A percentile compares a stretch with the other conserved stretches of the same genome.
phyloP scores from a whole-genome alignment of 2,113 vertebrate species.

The Oriolus oriolus region DNA sequence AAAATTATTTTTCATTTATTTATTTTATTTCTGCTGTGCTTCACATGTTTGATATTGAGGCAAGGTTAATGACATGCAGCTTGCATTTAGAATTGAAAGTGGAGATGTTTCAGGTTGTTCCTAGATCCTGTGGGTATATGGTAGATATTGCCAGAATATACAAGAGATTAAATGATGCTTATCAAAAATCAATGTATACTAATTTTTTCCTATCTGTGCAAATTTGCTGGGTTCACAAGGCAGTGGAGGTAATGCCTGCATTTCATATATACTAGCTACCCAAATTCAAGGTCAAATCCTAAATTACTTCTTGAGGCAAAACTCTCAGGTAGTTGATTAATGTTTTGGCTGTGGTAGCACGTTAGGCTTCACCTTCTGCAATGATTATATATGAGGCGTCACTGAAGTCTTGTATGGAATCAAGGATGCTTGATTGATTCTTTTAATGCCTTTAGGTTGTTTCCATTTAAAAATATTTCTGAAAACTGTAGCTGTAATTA shows the following conservation, averaged over 20 bases:
- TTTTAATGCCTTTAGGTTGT: background rate
- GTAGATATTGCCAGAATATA: slow-evolving; percentile 19
- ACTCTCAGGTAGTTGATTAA: slow-evolving; percentile 12
- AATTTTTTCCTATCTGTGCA: slow-evolving; percentile 8
- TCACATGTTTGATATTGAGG: slow-evolving; percentile 35
- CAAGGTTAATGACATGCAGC: slow-evolving; percentile 39
- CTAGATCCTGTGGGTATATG: background rate
- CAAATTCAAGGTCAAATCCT: slow-evolving; percentile 38
- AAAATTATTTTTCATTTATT: slow-evolving; percentile 18
- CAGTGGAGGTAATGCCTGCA: background rate
- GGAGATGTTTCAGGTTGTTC: slow-evolving; percentile 10
- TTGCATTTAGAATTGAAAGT: slow-evolving; percentile 12
- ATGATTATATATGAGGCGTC: background rate
- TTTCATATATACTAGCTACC: background rate
- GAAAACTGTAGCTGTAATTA: background rate
- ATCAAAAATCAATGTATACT: slow-evolving; percentile 21
- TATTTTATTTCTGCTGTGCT: slow-evolving; percentile 12
- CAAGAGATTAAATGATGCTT: slow-evolving; percentile 40
- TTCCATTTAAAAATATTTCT: slow-evolving; percentile 2
- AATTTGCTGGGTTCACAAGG: background rate
- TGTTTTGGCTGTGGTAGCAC: background rate
- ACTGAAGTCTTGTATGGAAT: background rate
- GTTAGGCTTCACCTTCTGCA: background rate
- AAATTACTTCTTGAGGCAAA: slow-evolving; percentile 5
- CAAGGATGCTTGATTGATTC: background rate